A percentile compares a stretch with the other conserved stretches of the same genome.
phyloP scores from a whole-genome alignment of 2,797 vertebrate genomes.

The Anas bahamensis region DNA sequence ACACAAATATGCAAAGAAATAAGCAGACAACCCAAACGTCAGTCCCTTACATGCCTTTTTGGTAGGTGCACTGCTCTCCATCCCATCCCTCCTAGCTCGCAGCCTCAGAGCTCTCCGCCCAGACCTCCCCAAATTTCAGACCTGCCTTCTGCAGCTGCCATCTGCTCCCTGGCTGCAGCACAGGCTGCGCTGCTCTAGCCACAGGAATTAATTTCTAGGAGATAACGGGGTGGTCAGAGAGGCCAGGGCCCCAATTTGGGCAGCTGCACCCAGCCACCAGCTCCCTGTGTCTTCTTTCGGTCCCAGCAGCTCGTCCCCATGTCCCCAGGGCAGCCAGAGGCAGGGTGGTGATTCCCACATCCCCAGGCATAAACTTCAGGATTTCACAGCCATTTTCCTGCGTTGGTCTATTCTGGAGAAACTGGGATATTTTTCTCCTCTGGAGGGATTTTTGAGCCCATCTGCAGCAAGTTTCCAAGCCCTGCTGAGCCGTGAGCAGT shows the following conservation, averaged over 20 bases:
- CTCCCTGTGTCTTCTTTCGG: background rate
- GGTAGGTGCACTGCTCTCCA: background rate
- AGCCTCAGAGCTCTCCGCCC: background rate
- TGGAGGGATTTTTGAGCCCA: background rate
- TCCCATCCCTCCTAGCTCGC: background rate
- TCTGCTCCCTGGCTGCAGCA: background rate
- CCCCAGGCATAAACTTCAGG: background rate
- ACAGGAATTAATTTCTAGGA: background rate
- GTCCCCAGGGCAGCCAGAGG: no score
- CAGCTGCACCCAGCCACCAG: no score
- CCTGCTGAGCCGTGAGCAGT: background rate
- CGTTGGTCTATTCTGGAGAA: background rate
- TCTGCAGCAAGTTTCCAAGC: background rate
- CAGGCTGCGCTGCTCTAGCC: background rate
- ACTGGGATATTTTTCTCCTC: background rate
- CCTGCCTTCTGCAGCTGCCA: background rate
- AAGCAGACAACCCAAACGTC: background rate
- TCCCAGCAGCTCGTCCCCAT: rapidly evolving
- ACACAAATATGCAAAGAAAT: background rate
- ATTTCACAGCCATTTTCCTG: background rate
- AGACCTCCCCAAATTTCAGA: background rate
- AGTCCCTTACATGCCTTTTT: background rate
- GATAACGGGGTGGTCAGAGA: background rate
- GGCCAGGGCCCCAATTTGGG: background rate
- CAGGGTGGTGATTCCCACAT: background rate